Evolutionary conservation across 1,140 invertebrate genomes (phyloP).

Genomic region (Meloidogyne exigua): DNA sequence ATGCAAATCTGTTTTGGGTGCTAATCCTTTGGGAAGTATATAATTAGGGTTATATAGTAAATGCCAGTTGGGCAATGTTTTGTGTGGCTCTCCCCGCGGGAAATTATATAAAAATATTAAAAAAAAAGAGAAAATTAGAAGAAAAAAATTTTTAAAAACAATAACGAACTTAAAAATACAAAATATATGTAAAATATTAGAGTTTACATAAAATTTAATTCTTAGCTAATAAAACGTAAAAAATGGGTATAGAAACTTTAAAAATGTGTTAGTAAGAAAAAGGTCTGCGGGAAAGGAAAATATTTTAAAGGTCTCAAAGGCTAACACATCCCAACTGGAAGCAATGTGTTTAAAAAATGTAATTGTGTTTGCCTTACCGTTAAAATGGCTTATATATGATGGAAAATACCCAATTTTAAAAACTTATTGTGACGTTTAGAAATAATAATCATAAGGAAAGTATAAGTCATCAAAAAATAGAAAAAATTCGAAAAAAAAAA

Average conservation of each 20-base stretch:
- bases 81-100: background rate
- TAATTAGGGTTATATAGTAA: background rate
- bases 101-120: background rate
- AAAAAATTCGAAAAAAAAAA: background rate
- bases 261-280: background rate
- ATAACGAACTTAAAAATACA: background rate
- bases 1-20: background rate
- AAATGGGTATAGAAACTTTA: background rate
- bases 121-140: background rate
- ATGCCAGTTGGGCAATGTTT: background rate
- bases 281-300: background rate
- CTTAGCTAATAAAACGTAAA: background rate
- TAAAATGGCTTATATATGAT: background rate
- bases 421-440: background rate
- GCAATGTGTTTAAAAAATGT: background rate
- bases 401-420: background rate
- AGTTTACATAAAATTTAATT: too few relatives aligned
- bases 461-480: background rate
- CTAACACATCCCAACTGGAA: background rate
- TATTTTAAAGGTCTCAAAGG: background rate
- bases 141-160: background rate
- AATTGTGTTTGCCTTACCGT: background rate
- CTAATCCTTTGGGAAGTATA: background rate
- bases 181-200: too few relatives aligned
- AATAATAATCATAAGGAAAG: background rate